phyloP scores from a whole-genome alignment of 2,113 vertebrate species.

The Aphyosemion australe region DNA sequence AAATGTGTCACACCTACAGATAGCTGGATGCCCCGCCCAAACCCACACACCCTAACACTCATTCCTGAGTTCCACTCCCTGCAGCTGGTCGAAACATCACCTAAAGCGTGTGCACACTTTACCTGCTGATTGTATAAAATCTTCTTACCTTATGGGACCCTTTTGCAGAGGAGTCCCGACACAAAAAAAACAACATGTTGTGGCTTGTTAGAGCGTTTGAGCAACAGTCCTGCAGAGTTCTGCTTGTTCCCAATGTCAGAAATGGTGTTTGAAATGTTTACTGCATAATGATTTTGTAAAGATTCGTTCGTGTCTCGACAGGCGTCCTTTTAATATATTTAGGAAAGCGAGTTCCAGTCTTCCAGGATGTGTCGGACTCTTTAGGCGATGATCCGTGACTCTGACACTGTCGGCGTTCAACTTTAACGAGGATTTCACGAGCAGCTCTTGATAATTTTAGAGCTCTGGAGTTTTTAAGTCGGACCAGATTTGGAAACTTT shows the following conservation, averaged over 20 bases:
- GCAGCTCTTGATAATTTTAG: constrained; percentile 17
- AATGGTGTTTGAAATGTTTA: constrained; percentile 10
- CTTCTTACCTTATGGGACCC: constrained; percentile 17
- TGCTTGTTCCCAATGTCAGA: constrained; percentile 21
- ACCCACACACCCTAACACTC: constrained; percentile 42
- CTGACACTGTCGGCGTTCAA: constrained; percentile 34
- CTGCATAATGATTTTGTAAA: constrained; percentile 18
- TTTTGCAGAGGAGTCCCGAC: constrained; percentile 21
- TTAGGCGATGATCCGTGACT: constrained; percentile 32
- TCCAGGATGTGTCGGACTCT: constrained; percentile 12
- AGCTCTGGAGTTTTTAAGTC: constrained; percentile 10
- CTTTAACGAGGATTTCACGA: constrained; percentile 42
- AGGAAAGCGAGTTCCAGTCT: constrained; percentile 1
- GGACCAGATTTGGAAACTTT: constrained; percentile 14
- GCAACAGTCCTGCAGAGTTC: constrained; percentile 35
- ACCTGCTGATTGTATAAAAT: not conserved
- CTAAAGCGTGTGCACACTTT: not conserved
- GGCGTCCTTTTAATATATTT: constrained; percentile 27
- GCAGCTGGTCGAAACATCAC: not conserved
- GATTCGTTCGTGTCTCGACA: constrained; percentile 43
- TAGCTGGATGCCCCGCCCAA: constrained; percentile 37
- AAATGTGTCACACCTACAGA: not conserved
- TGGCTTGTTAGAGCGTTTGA: constrained; percentile 6
- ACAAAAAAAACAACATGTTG: constrained; percentile 14
- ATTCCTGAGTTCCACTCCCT: constrained; percentile 28